Evolutionary conservation across 1,140 invertebrate genomes (phyloP), one percentile per base, ranked within the genome.

Genomic region (Drosophila pallidifrons): DNA sequence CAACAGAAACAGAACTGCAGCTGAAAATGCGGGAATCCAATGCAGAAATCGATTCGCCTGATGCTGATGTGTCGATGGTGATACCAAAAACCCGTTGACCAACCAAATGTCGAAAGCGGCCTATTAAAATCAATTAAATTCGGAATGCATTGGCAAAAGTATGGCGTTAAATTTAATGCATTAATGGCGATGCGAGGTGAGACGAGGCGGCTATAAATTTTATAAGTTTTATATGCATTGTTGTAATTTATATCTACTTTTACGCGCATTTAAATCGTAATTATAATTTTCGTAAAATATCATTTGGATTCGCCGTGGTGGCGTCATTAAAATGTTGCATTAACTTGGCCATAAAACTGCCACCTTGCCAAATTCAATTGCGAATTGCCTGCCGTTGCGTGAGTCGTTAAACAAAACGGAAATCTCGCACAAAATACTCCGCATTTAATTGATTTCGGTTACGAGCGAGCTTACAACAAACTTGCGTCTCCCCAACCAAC

Each of bases 81-180:
- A 30, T 15, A 46, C 45, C 45, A 25, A 25, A 46, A 59, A 13
- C 49, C n/a, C 58, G 7, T 30, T 52, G 49, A 25, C 32, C 32
- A 5, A 15, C 30, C 52, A 38, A 25, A 49, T 49, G 11, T 2
- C 65, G 30, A 59, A 61, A 46, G 45, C 66, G 55, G 61, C 72
- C 81, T 85, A 83, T 83, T 80, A 81, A 85, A 85, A 85, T 85
- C 74, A 86, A 81, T 86, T 85, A 86, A 85, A 85, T 78, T 65
- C 41, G 60, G 65, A 79, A 76, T 72, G 69, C 25, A 54, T 38
- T 10, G 35, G 35, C 35, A 7, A 38, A 38, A 38, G 35, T 38
- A 1, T 43, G 76, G 61, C 41, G 38, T 68, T 55, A 55, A 78
- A 68, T 85, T 85, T 75, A 85, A 85, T 86, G 77, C 69, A 85